Evolutionary conservation across 2,113 vertebrate species (phyloP), one percentile per base, ranked within the genome.

Genomic region (Salvelinus sp.): DNA sequence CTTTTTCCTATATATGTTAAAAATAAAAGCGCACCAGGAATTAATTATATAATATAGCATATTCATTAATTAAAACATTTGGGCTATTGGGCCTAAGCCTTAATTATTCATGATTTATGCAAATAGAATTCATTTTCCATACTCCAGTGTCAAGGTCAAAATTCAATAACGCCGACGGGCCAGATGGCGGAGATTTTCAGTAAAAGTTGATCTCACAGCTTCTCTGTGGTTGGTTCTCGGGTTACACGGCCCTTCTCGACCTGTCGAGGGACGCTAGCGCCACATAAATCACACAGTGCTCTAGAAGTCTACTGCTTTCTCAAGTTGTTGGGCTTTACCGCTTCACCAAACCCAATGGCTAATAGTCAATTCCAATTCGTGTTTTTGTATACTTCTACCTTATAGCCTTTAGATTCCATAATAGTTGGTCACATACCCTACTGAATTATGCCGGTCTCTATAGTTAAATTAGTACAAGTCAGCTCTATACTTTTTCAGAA

Each of bases 201-300:
- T 86, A 69, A 81, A 88, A 90, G 82, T 79, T 80, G 84, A 87
- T 91, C 90, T 85, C 89, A 74, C 73, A 79, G 27, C 91, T 88
- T 88, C 78, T 28, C 54, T 75, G 12, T n/a, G 16, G n/a, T 86
- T 23, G n/a, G 71, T 47, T 91, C 93, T 96, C 92, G 69, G 6
- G 77, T 95, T 95, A 94, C 92, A 87, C 88, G 82, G 88, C 87
- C 90, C 90, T 91, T 95, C 88, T 93, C 90, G 92, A 88, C 85
- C 90, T 92, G 94, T 68, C 79, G 91, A 72, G 70, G 70, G 89
- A 83, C 83, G 83, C 89, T 68, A 90, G 86, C 88, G 91, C 74
- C 75, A 91, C 90, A 94, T 94, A 96, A 95, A 95, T 96, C 95
- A 95, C 89, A 79, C 86, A 79, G 87, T 92, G 85, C 78, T 93